phyloP scores from a whole-genome alignment of 2,113 vertebrate genomes.

The Sylvietta virens region DNA sequence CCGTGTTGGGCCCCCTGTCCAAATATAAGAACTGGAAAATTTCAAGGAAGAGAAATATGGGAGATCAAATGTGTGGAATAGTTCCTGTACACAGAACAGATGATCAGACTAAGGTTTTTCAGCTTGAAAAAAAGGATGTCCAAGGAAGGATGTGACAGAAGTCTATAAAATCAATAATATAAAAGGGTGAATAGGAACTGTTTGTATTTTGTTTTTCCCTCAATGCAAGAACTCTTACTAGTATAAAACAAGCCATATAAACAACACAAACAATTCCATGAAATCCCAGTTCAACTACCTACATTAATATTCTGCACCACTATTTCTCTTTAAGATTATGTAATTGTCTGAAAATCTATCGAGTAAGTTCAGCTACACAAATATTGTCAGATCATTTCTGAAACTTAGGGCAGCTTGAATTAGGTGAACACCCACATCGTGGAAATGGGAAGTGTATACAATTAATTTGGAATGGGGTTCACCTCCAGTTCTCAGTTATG shows the following conservation, averaged over 20 bases:
- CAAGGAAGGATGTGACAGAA: background rate
- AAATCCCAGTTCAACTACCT: background rate
- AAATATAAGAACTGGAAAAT: background rate
- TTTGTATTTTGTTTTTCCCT: background rate
- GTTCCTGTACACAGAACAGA: background rate
- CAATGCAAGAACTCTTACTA: background rate
- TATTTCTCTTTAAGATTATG: background rate
- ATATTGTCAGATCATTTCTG: background rate
- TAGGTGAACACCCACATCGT: background rate
- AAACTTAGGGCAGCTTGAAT: background rate
- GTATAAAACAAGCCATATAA: background rate
- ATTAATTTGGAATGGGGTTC: background rate
- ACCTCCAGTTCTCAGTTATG: background rate
- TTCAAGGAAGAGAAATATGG: background rate
- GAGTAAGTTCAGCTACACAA: background rate
- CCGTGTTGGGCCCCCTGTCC: background rate
- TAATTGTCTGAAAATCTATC: background rate
- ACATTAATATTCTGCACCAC: background rate
- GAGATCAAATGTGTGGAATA: background rate
- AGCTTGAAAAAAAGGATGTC: background rate
- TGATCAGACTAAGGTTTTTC: background rate
- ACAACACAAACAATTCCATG: background rate
- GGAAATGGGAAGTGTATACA: background rate
- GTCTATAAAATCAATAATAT: background rate
- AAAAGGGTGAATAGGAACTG: background rate